Evolutionary conservation across 2,113 vertebrate species (phyloP).

Genomic region (Puffinus mauretanicus): DNA sequence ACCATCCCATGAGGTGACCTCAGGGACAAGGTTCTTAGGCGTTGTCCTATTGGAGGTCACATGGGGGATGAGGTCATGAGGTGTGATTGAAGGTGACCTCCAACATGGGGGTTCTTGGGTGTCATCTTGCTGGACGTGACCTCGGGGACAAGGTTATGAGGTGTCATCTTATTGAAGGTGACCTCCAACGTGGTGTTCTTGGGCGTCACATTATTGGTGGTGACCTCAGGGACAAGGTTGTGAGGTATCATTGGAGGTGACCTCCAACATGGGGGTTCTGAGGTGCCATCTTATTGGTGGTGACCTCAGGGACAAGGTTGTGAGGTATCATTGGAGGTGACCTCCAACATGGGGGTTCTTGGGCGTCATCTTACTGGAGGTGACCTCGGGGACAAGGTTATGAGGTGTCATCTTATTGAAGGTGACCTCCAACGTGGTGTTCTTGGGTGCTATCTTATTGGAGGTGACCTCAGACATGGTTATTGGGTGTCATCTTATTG

Average conservation of each 20-base stretch:
- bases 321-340: neutral
- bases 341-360: accelerated
- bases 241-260: neutral
- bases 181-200: neutral
- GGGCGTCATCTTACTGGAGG: neutral
- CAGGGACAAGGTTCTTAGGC: neutral
- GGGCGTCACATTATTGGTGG: too few relatives aligned
- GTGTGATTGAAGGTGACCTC: neutral
- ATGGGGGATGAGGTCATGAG: neutral
- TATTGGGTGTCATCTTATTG: neutral
- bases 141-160: neutral
- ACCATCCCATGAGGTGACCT: too few relatives aligned
- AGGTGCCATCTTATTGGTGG: neutral
- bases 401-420: too few relatives aligned
- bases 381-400: neutral
- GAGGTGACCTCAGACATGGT: accelerated
- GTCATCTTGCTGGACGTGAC: neutral
- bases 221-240: neutral
- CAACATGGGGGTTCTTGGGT: neutral
- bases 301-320: too few relatives aligned
- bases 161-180: neutral
- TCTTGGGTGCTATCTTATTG: neutral
- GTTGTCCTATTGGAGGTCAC: neutral
- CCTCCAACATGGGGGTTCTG: neutral
- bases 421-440: too few relatives aligned